Percentiles rank a stretch among this genome's conserved stretches.
Conservation (phyloP, 2,888 invertebrate genomes). For the Osmoderma eremita region DNA sequence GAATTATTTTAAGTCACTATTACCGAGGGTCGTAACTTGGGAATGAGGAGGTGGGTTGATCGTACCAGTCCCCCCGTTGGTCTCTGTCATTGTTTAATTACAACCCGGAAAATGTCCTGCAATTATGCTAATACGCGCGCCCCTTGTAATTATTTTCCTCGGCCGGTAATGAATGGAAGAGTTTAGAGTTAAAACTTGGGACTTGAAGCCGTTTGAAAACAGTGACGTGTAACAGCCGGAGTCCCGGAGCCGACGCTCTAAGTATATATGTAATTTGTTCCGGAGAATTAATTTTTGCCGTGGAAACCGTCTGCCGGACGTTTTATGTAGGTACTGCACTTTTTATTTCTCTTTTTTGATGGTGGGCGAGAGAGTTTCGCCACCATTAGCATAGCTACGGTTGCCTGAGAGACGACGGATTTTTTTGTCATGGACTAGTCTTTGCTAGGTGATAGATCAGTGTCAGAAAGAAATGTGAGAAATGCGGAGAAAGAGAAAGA, state of each 20-base stretch:
- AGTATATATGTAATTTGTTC: constrained; percentile 24
- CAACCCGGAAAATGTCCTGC: constrained; percentile 23
- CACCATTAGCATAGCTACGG: too few species aligned
- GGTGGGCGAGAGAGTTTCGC: not conserved
- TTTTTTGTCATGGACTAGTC: too few species aligned
- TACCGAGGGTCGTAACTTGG: too few species aligned
- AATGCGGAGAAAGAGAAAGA: too few species aligned
- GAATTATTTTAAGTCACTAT: too few species aligned
- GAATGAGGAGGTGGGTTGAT: too few species aligned
- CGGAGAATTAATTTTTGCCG: constrained; percentile 20
- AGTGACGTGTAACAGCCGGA: not conserved
- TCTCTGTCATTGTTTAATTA: constrained; percentile 20
- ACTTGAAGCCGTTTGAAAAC: not conserved
- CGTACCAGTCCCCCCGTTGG: not conserved
- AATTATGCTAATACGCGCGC: constrained; percentile 22
- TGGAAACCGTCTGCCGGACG: constrained; percentile 9
- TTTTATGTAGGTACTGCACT: constrained; percentile 1
- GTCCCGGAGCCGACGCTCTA: not conserved
- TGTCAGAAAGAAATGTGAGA: too few species aligned
- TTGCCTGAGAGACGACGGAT: too few species aligned
- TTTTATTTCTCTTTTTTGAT: constrained; percentile 8
- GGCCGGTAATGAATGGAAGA: constrained; percentile 23
- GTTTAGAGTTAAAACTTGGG: constrained; percentile 13
- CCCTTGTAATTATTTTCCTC: constrained; percentile 11
- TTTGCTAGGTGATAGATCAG: too few species aligned